Base-by-base conservation (phyloP, 2,797 vertebrate species). In the Cryptoprocta ferox region DNA sequence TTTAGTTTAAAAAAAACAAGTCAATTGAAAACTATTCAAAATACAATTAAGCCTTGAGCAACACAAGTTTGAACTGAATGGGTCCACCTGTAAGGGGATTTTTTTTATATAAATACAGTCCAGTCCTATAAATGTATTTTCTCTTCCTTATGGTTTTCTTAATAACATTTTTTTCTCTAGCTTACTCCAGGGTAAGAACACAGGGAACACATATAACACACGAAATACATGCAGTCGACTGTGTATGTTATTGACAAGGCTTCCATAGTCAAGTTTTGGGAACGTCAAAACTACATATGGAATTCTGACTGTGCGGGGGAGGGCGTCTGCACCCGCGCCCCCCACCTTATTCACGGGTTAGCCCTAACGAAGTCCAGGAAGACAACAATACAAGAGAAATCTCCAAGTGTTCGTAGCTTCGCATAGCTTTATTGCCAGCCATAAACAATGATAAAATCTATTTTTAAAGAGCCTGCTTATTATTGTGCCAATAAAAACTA, bases 21-120 rank as follows among this genome's bases (percentile, higher is more conserved):
- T 53, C 35, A 78, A 24, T 75, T 91, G n/a, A 76, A 89, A 97
- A 32, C 16, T 92, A 39, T 70, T 87, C 50, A 84, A 79, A 73
- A 73, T 61, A 13, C 70, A 71, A 24, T 26, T 26, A 37, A 26
- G 21, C 68, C 70, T 71, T 71, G 12, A 71, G 39, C 35, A 35
- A 39, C 21, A 39, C 70, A 26, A 71, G 37, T 39, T 39, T 71
- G 70, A 71, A 71, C 70, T 26, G 11, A 2, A 0, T 71, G 26
- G 70, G 37, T 37, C 37, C 12, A 14, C 37, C 70, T 39, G 24
- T 71, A 39, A 39, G 24, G 39, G 70, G 24, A 26, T 39, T 71
- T 35, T 35, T 68, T 26, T 12, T 3, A 59, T 24, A 59, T 71
- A 26, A 71, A 39, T 39, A 26, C 37, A 24, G 35, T 2, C 21